Percentiles rank a stretch among this genome's conserved stretches.
Evolutionary conservation across 2,888 invertebrate species (phyloP).

Genomic region (Anodontia alba): DNA sequence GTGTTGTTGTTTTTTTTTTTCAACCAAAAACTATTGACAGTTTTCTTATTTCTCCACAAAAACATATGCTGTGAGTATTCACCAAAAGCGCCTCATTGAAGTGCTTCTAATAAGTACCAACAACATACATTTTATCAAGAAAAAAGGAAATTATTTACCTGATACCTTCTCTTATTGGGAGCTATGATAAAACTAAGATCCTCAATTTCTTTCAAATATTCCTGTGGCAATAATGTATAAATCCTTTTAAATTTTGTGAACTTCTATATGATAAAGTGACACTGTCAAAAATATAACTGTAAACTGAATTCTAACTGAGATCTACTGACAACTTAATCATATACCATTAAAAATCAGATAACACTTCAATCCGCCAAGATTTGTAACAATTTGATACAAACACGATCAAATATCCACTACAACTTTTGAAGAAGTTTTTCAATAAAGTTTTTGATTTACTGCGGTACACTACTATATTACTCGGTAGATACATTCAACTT

Average conservation of each 20-base stretch:
- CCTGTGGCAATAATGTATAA: no score
- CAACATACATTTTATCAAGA: no score
- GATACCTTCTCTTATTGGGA: no score
- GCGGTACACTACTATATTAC: background rate
- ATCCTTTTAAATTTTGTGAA: background rate
- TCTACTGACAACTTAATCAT: constrained; percentile 4
- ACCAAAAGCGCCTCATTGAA: no score
- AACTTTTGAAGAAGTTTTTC: background rate
- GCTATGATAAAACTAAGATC: no score
- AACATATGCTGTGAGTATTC: no score
- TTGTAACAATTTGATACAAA: constrained; percentile 10
- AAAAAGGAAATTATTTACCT: no score
- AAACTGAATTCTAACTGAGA: background rate
- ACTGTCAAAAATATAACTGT: background rate
- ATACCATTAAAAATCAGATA: constrained; percentile 8
- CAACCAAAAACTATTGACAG: no score
- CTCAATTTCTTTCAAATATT: no score
- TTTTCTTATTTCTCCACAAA: no score
- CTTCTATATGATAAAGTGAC: background rate
- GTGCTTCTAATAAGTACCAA: no score
- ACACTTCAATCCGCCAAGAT: background rate
- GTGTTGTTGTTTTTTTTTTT: no score
- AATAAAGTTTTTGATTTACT: background rate
- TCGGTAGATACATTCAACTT: background rate
- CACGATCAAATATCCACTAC: background rate